These are phyloP conservation scores for Pelusios castaneus DNA, from an alignment of 2,113 vertebrate genomes.

Conservation along the genomic window DNA sequence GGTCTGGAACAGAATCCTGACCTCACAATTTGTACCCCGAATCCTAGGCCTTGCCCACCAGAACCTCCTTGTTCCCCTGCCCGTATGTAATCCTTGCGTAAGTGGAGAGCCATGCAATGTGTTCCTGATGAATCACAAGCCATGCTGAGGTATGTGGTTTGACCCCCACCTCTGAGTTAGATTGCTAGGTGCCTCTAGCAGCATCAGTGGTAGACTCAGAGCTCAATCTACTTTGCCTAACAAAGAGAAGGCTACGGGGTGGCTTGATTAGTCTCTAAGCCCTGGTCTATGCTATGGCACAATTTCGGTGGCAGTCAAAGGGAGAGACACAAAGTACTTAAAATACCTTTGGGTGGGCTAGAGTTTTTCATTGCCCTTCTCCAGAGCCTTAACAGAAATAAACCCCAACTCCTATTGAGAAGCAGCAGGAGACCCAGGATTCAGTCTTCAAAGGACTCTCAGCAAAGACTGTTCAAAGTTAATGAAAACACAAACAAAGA, in stretches of 20 bases:
- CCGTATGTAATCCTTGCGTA: not conserved
- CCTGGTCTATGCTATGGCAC: too few relatives aligned
- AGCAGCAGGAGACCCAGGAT: too few relatives aligned
- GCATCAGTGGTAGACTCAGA: not conserved
- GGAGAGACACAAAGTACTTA: too few relatives aligned
- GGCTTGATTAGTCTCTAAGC: not conserved
- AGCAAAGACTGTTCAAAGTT: too few relatives aligned
- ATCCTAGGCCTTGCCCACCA: not conserved
- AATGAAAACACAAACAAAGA: too few relatives aligned
- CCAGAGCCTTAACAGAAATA: too few relatives aligned
- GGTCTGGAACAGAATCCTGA: not conserved
- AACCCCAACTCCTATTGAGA: too few relatives aligned
- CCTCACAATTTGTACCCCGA: not conserved
- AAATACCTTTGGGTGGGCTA: too few relatives aligned
- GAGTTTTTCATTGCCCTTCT: too few relatives aligned
- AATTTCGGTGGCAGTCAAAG: too few relatives aligned
- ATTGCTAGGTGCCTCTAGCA: not conserved
- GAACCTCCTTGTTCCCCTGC: not conserved
- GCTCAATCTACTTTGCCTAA: not conserved
- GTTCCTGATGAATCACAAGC: not conserved
- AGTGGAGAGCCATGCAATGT: not conserved
- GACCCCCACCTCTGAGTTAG: not conserved
- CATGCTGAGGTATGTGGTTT: too few relatives aligned
- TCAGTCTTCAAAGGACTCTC: too few relatives aligned
- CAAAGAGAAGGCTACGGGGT: not conserved